Evolutionary conservation across 2,888 invertebrate genomes (phyloP).

Genomic region (Idaea biselata): DNA sequence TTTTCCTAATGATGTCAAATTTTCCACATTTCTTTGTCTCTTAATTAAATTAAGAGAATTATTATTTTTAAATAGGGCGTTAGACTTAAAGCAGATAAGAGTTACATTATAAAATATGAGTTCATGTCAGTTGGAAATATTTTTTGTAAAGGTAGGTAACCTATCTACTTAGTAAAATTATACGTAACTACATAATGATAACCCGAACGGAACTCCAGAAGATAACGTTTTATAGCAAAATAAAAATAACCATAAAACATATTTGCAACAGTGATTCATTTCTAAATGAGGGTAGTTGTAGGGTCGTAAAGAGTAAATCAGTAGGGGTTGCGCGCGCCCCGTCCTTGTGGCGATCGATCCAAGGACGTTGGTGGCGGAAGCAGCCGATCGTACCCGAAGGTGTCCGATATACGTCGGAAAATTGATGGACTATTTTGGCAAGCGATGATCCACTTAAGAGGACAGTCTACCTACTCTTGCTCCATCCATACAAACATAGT

Average conservation of each 20-base stretch:
- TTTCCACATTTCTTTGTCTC: too few relatives aligned
- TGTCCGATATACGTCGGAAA: background rate
- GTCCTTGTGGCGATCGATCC: constrained; percentile 71
- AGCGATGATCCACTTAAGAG: background rate
- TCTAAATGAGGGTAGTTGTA: background rate
- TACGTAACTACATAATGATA: background rate
- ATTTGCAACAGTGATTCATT: background rate
- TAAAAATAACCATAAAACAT: background rate
- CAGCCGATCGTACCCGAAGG: background rate
- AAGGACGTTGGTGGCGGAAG: constrained; percentile 47
- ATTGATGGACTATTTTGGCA: background rate
- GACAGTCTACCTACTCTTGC: too few relatives aligned
- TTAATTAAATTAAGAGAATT: too few relatives aligned
- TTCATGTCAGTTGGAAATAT: too few relatives aligned
- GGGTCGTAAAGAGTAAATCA: background rate
- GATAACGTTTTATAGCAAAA: background rate
- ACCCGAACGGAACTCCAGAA: background rate
- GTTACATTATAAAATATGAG: too few relatives aligned
- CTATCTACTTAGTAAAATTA: too few relatives aligned
- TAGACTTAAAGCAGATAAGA: too few relatives aligned
- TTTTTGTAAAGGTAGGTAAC: too few relatives aligned
- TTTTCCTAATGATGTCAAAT: too few relatives aligned
- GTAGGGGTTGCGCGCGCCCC: constrained; percentile 57
- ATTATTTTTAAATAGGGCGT: too few relatives aligned
- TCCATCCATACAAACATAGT: too few relatives aligned